These are phyloP conservation scores for Macrosoma leucophasiata DNA, from an alignment of 2,888 invertebrate genomes.

Conservation along the genomic window DNA sequence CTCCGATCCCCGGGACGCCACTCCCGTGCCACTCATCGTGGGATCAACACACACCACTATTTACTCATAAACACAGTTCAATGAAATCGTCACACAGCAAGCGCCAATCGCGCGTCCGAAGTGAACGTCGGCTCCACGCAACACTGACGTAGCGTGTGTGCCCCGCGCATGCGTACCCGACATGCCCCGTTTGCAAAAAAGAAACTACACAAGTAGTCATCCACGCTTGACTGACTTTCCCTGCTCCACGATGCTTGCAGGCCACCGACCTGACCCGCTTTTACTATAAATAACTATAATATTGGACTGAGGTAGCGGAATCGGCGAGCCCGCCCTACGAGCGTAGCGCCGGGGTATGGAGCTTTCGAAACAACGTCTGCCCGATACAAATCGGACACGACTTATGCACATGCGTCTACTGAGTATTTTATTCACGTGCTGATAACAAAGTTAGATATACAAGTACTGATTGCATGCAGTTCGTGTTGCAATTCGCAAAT, in stretches of 20 bases:
- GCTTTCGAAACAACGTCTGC: not conserved
- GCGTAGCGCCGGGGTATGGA: not conserved
- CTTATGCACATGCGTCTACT: no score
- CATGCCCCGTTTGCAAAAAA: slow-evolving; percentile 58
- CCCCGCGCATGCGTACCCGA: slow-evolving; percentile 58
- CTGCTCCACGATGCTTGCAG: slow-evolving; percentile 36
- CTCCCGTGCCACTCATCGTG: slow-evolving; percentile 59
- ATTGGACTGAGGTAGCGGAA: slow-evolving; percentile 19
- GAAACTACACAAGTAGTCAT: slow-evolving; percentile 45
- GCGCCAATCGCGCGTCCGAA: slow-evolving; percentile 68
- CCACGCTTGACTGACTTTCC: slow-evolving; percentile 60
- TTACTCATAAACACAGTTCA: slow-evolving; percentile 48
- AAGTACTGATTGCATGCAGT: no score
- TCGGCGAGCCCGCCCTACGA: slow-evolving; percentile 7
- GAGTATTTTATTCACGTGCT: no score
- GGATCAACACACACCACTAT: slow-evolving; percentile 39
- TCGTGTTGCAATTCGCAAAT: no score
- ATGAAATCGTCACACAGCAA: slow-evolving; percentile 39
- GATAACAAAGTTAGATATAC: no score
- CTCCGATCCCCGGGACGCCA: slow-evolving; percentile 53
- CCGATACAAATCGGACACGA: no score
- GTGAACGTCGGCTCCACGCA: slow-evolving; percentile 67
- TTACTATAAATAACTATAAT: slow-evolving; percentile 40
- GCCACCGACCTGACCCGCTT: slow-evolving; percentile 63
- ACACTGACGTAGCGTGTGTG: slow-evolving; percentile 61